Conservation (phyloP, 2,888 invertebrate genomes). For the Volucella inflata region DNA sequence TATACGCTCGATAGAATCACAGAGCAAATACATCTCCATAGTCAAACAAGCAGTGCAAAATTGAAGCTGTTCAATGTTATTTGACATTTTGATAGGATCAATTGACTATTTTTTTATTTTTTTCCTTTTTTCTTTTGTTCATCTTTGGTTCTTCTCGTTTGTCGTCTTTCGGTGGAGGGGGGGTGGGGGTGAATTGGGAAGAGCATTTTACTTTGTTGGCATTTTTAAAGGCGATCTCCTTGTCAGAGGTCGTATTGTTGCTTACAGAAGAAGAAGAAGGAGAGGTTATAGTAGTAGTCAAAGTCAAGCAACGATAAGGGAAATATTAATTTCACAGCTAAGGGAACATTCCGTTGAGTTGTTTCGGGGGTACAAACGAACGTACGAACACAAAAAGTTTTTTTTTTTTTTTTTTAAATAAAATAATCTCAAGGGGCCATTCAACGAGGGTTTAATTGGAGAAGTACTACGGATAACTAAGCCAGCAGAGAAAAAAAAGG, state of each 20-base stretch:
- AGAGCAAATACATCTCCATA: slow-evolving; percentile 25
- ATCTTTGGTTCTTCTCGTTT: background rate
- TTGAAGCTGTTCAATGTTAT: slow-evolving; percentile 56
- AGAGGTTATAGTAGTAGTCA: too few relatives aligned
- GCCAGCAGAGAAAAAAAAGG: too few relatives aligned
- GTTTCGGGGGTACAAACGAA: background rate
- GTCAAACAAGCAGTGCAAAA: slow-evolving; percentile 43
- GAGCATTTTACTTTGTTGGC: background rate
- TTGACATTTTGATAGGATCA: slow-evolving; percentile 56
- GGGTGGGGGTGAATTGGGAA: background rate
- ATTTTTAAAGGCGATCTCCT: background rate
- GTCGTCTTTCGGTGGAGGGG: background rate
- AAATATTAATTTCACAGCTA: slow-evolving; percentile 42
- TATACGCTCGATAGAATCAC: slow-evolving; percentile 38
- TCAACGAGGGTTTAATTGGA: slow-evolving; percentile 38
- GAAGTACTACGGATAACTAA: background rate
- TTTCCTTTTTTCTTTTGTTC: background rate
- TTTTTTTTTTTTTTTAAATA: background rate
- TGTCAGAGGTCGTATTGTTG: background rate
- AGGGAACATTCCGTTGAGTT: slow-evolving; percentile 7
- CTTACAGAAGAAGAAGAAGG: too few relatives aligned
- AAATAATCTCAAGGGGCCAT: slow-evolving; percentile 33
- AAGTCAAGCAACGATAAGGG: slow-evolving; percentile 11
- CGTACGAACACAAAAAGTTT: too few relatives aligned
- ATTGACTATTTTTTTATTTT: slow-evolving; percentile 24